Evolutionary conservation across 1,140 invertebrate species (phyloP), one percentile per base, ranked within the genome.

Genomic region (Copidosoma floridanum): DNA sequence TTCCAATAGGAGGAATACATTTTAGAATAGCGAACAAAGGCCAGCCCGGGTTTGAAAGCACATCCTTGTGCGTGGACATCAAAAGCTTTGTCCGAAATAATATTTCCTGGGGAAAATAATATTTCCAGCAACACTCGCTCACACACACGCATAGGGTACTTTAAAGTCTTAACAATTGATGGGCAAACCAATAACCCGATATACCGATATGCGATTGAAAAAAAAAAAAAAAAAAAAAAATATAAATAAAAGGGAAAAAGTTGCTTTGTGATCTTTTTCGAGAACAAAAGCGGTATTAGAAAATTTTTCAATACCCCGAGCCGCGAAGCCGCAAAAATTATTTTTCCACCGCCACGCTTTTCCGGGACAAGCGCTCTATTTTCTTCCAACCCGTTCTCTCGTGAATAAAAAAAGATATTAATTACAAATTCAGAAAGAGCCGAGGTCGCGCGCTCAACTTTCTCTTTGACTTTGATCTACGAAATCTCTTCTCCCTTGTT

Each of bases 361-460:
- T 50, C 38, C 6, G 12, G 26, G 21, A 60, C 50, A 46, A 56
- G 52, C 63, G 53, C 53, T 44, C 55, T 64, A 51, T 43, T 12
- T 43, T 54, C 61, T 58, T 47, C 32, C 51, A 24, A 21, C 57
- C 57, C n/a, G 38, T 35, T 51, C 50, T 52, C 58, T 56, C 43
- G 21, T 18, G 53, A 55, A 62, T 68, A 62, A 64, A 61, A 61
- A 65, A 65, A 59, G 54, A 62, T 56, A 60, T 59, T 53, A 59
- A 68, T 64, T 62, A 64, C 43, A 64, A 60, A 64, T 65, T 60
- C 44, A 50, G 55, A 62, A 54, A 57, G 60, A 63, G 16, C 18
- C 54, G 20, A 53, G 35, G 14, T 35, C 41, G 24, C 21, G 44
- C 16, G 29, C 35, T 23, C 6, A 35, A 32, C 38, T 59, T 18